Percentiles rank a stretch among this genome's conserved stretches.
These are phyloP conservation scores for Tetragonula carbonaria DNA, from an alignment of 2,888 invertebrate genomes.

Conservation along the genomic window DNA sequence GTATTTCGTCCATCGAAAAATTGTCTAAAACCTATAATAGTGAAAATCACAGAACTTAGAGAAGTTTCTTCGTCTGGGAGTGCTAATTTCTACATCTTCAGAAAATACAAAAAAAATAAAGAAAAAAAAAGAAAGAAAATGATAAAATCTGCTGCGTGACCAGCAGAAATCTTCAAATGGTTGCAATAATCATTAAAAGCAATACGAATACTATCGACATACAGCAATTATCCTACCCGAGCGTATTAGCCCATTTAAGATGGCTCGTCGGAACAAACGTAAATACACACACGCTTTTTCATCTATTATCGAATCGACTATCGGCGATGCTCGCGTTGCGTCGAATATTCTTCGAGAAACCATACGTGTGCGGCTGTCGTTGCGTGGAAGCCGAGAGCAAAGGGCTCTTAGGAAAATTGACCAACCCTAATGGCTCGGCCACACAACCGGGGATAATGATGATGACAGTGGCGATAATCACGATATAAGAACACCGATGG, in stretches of 20 bases:
- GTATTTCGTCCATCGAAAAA: too few species aligned
- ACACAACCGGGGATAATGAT: conserved; percentile 68
- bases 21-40: too few species aligned
- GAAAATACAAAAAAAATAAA: too few species aligned
- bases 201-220: not conserved
- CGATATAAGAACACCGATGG: conserved; percentile 71
- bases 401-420: conserved; percentile 78
- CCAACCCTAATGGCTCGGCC: conserved; percentile 73
- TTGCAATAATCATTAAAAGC: not conserved
- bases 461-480: conserved; percentile 75
- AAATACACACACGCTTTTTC: not conserved
- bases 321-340: conserved; percentile 16
- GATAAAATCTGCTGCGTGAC: too few species aligned
- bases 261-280: not conserved
- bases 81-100: too few species aligned
- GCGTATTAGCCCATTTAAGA: not conserved
- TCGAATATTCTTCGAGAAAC: conserved; percentile 11
- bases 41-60: too few species aligned
- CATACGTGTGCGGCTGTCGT: conserved; percentile 40
- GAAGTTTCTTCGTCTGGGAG: too few species aligned
- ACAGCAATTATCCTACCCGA: not conserved
- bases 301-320: conserved; percentile 2
- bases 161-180: too few species aligned
- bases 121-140: too few species aligned
- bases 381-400: conserved; percentile 60